These are phyloP conservation scores for Pristionchus arcanus DNA, from an alignment of 2,888 invertebrate species.

Conservation along the genomic window DNA sequence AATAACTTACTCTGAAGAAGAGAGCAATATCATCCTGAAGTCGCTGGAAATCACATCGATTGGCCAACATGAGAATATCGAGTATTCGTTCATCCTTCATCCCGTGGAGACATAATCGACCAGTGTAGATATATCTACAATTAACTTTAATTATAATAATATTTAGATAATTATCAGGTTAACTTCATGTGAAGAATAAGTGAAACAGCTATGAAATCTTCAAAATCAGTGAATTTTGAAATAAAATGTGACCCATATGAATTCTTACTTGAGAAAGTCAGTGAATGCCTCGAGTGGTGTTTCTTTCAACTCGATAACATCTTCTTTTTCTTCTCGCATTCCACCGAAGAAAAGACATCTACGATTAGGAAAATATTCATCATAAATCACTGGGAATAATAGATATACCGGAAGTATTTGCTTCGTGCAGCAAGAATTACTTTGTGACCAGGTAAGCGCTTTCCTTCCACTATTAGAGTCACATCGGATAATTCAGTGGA, in stretches of 20 bases:
- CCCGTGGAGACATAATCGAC: constrained; percentile 82
- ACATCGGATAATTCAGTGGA: constrained; percentile 44
- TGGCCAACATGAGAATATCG: constrained; percentile 89
- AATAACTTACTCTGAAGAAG: constrained; percentile 85
- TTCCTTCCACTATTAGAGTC: constrained; percentile 88
- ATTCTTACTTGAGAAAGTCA: constrained; percentile 54
- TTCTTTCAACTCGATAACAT: constrained; percentile 82
- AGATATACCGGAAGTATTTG: constrained; percentile 93
- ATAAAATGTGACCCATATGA: neutral
- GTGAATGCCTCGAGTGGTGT: constrained; percentile 69
- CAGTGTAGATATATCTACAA: constrained; percentile 93
- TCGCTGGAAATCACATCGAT: constrained; percentile 95
- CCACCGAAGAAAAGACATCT: constrained; percentile 85
- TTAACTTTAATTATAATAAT: neutral
- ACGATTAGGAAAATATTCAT: constrained; percentile 56
- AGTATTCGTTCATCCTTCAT: constrained; percentile 83
- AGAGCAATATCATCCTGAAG: constrained; percentile 94
- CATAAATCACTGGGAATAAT: constrained; percentile 26
- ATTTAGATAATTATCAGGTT: neutral
- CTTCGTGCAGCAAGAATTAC: constrained; percentile 95
- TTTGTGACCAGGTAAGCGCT: constrained; percentile 86
- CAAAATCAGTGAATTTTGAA: neutral
- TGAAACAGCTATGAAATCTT: neutral
- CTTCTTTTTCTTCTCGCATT: constrained; percentile 85
- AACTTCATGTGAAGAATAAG: too few relatives aligned